Conservation (phyloP, 2,888 invertebrate species). For the Rotaria magnacalcarata region DNA sequence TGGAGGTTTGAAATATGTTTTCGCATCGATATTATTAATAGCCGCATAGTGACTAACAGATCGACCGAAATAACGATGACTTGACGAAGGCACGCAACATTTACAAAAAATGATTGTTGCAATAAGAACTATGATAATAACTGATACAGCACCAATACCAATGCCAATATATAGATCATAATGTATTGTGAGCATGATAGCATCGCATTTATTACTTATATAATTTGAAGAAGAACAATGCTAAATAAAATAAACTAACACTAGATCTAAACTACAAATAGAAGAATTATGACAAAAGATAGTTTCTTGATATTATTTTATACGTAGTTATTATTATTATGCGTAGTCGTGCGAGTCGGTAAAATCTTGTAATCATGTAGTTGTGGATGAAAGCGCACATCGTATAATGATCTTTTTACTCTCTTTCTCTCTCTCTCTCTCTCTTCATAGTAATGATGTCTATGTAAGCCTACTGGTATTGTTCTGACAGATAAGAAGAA, state of each 20-base stretch:
- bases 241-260: neutral
- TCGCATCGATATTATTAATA: constrained; percentile 14
- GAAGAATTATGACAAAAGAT: too few species aligned
- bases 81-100: constrained; percentile 28
- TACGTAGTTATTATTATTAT: neutral
- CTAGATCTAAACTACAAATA: too few species aligned
- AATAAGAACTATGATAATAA: constrained; percentile 15
- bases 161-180: constrained; percentile 32
- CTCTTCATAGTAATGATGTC: neutral
- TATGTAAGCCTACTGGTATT: neutral
- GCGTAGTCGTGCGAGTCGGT: neutral
- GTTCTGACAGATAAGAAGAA: neutral
- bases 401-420: neutral
- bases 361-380: neutral
- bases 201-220: neutral
- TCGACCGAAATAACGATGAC: constrained; percentile 18
- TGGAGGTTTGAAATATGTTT: constrained; percentile 30
- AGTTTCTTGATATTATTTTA: too few species aligned
- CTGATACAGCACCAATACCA: constrained; percentile 21
- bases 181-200: neutral
- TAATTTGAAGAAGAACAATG: neutral
- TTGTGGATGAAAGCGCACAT: neutral
- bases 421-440: neutral
- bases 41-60: neutral
- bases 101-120: constrained; percentile 23